phyloP scores from a whole-genome alignment of 2,113 vertebrate species.

The Asarcornis scutulata region DNA sequence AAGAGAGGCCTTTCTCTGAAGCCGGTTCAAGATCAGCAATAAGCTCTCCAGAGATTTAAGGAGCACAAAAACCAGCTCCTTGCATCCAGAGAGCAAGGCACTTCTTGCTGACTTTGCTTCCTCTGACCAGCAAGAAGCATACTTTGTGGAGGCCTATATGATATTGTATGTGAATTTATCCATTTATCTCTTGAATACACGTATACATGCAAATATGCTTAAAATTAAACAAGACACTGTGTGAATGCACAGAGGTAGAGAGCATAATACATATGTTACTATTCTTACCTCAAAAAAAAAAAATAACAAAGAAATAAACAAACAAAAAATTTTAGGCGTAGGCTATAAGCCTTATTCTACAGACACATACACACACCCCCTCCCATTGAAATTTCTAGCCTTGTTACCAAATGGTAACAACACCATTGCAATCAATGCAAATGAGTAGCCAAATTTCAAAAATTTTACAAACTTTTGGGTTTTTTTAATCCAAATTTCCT shows the following conservation, averaged over 20 bases:
- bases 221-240: neutral
- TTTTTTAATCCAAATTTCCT: neutral
- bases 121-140: neutral
- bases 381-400: too few species aligned
- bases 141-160: neutral
- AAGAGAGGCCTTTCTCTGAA: neutral
- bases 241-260: neutral
- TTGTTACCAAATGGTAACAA: neutral
- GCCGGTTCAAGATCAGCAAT: rapidly evolving
- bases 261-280: neutral
- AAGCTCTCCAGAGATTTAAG: neutral
- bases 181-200: neutral
- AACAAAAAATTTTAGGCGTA: neutral
- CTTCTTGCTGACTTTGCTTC: neutral
- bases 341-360: neutral
- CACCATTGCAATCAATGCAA: neutral
- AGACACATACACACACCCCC: too few species aligned
- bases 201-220: neutral
- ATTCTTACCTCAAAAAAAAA: neutral
- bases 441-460: neutral
- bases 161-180: neutral
- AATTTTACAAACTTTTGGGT: neutral
- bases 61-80: neutral
- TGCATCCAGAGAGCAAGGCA: neutral
- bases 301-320: neutral